Evolutionary conservation across 2,113 vertebrate species (phyloP).

Genomic region (Carassius auratus): DNA sequence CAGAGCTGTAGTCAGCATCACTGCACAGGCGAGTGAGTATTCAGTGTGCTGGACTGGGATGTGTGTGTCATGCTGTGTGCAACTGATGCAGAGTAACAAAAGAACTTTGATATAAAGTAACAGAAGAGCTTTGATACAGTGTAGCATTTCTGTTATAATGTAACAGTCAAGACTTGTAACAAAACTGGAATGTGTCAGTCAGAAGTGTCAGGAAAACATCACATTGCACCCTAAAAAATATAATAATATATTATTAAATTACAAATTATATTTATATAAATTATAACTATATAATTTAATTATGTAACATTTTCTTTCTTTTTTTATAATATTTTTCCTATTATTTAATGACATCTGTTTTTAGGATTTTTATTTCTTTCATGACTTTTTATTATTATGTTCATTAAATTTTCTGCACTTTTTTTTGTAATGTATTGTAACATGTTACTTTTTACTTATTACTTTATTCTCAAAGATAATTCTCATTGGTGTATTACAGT

Average conservation of each 20-base stretch:
- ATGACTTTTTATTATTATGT: background rate
- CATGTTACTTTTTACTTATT: background rate
- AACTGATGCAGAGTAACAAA: background rate
- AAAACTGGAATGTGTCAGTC: background rate
- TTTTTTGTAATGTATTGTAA: background rate
- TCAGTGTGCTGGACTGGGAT: conserved; percentile 18
- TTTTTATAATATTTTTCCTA: background rate
- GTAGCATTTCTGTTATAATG: background rate
- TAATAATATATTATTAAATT: no score
- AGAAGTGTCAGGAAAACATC: background rate
- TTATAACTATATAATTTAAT: background rate
- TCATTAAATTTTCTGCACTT: background rate
- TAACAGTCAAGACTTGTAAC: background rate
- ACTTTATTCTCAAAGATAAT: background rate
- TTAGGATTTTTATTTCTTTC: background rate
- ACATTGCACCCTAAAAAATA: background rate
- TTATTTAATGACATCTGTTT: background rate
- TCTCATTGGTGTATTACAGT: no score
- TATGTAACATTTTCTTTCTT: no score
- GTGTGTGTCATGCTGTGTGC: background rate
- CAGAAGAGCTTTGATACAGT: background rate
- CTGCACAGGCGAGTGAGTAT: conserved; percentile 52
- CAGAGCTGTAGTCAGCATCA: conserved; percentile 36
- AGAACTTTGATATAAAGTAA: no score
- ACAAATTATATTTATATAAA: no score